These are phyloP conservation scores for Lithodes maja DNA, from an alignment of 2,888 invertebrate genomes.

Conservation along the genomic window DNA sequence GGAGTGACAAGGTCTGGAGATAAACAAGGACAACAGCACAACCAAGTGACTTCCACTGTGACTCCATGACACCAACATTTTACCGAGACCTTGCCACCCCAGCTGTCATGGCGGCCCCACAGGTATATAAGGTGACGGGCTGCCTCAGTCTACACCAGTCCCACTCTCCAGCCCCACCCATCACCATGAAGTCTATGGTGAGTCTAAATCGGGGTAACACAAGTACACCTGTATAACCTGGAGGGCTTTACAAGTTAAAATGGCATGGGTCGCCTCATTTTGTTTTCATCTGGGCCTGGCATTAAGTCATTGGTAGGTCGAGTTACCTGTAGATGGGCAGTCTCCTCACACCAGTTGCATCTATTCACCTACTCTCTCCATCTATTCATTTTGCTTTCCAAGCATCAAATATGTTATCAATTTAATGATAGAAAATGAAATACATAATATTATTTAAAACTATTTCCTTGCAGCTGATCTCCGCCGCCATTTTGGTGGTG, in stretches of 20 bases:
- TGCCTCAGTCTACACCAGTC: not conserved
- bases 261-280: too few species aligned
- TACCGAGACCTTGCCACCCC: not conserved
- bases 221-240: too few species aligned
- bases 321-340: too few species aligned
- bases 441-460: too few species aligned
- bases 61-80: not conserved
- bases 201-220: not conserved
- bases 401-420: not conserved
- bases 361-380: not conserved
- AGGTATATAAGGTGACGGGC: not conserved
- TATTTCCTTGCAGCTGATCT: too few species aligned
- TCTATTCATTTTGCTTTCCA: not conserved
- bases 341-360: not conserved
- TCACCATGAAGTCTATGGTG: not conserved
- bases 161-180: not conserved
- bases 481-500: not conserved
- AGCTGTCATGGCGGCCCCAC: not conserved
- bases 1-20: not conserved
- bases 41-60: not conserved
- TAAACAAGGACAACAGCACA: not conserved
- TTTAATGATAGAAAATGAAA: too few species aligned
- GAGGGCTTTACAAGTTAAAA: too few species aligned
- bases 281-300: too few species aligned
- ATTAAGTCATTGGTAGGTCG: too few species aligned